phyloP scores from a whole-genome alignment of 1,140 invertebrate genomes.

The Apolygus lucorum region DNA sequence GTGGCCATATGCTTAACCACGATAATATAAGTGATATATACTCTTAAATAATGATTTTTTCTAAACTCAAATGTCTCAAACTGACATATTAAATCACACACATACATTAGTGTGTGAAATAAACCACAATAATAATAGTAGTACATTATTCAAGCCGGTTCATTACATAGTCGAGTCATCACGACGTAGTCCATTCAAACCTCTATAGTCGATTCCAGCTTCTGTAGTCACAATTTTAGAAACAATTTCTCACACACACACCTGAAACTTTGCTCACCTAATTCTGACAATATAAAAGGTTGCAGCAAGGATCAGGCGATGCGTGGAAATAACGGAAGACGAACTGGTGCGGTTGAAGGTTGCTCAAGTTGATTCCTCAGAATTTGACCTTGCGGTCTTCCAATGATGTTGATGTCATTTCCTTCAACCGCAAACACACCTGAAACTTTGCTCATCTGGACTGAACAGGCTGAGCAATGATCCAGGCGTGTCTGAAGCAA shows the following conservation, averaged over 20 bases:
- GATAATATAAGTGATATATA: too few species aligned
- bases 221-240: too few species aligned
- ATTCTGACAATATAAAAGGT: slow-evolving; percentile 31
- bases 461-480: slow-evolving; percentile 34
- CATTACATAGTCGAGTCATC: too few species aligned
- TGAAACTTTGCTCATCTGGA: slow-evolving; percentile 36
- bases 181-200: too few species aligned
- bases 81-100: too few species aligned
- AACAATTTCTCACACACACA: slow-evolving; percentile 34
- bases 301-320: slow-evolving; percentile 36
- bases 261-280: slow-evolving; percentile 37
- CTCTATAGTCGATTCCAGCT: too few species aligned
- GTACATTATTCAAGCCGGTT: too few species aligned
- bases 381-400: neutral
- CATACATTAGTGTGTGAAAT: too few species aligned
- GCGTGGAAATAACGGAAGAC: slow-evolving; percentile 30
- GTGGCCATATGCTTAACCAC: too few species aligned
- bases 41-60: too few species aligned
- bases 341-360: neutral
- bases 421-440: slow-evolving; percentile 31
- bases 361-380: neutral
- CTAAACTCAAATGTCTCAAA: too few species aligned
- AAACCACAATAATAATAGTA: too few species aligned
- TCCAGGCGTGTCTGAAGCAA: slow-evolving; percentile 32
- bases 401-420: neutral